Percentiles rank a stretch among this genome's conserved stretches.
Evolutionary conservation across 92 coral and sea anemone genomes (phyloP).

Genomic region (Chrysogorgia sp.): DNA sequence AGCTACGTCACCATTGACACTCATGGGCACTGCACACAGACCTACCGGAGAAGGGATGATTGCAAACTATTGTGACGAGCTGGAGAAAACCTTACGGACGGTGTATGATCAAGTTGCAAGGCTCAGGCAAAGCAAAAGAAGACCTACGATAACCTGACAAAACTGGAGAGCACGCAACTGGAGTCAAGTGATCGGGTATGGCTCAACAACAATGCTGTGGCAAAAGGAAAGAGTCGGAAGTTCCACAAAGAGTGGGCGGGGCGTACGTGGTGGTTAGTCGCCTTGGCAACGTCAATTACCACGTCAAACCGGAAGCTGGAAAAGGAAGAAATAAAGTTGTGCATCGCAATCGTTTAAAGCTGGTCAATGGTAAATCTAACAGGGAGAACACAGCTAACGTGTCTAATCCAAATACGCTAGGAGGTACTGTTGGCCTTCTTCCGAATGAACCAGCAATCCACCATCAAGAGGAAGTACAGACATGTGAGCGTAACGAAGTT

Average conservation of each 20-base stretch:
- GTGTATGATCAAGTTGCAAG: not conserved
- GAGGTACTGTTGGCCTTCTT: not conserved
- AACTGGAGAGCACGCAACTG: constrained; percentile 1
- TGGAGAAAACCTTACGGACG: not conserved
- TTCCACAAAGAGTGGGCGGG: constrained; percentile 35
- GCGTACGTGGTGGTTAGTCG: not conserved
- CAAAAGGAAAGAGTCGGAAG: constrained; percentile 25
- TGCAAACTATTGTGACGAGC: constrained; percentile 12
- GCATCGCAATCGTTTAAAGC: constrained; percentile 13
- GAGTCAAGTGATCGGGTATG: constrained; percentile 31
- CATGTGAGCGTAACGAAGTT: too few relatives aligned
- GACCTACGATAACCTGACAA: not conserved
- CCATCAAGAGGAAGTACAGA: constrained; percentile 10
- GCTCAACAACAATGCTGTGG: constrained; percentile 8
- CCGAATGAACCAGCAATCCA: not conserved
- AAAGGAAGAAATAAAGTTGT: not conserved
- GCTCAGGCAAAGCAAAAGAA: not conserved
- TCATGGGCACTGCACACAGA: not conserved
- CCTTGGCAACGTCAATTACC: constrained; percentile 7
- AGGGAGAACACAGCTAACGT: not conserved
- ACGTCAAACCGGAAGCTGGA: not conserved
- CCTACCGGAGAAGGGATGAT: not conserved
- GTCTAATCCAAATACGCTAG: not conserved
- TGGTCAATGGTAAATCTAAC: not conserved
- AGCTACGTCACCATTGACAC: not conserved